Evolutionary conservation across 1,140 invertebrate genomes (phyloP).

Genomic region (Parasteatoda tepidariorum): DNA sequence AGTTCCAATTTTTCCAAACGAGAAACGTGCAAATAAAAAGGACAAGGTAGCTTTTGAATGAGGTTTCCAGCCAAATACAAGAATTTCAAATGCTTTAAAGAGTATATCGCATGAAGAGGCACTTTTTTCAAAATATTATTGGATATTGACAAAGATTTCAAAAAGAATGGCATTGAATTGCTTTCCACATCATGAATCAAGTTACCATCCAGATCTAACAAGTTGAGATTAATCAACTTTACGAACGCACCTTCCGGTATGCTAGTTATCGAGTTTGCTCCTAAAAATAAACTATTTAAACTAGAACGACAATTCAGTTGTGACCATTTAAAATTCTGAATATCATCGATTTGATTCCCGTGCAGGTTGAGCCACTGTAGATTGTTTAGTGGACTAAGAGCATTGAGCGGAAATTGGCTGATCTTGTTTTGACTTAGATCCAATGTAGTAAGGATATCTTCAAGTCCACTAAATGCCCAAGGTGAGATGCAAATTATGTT

Average conservation of each 20-base stretch:
- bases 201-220: constrained; percentile 62
- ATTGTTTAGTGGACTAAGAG: constrained; percentile 77
- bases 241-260: constrained; percentile 61
- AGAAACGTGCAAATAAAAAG: constrained; percentile 30
- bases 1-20: constrained; percentile 84
- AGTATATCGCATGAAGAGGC: constrained; percentile 75
- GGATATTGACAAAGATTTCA: constrained; percentile 85
- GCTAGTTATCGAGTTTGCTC: constrained; percentile 60
- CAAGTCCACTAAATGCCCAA: constrained; percentile 73
- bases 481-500: constrained; percentile 70
- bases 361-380: constrained; percentile 82
- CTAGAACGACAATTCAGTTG: constrained; percentile 1
- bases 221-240: constrained; percentile 48
- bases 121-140: constrained; percentile 79
- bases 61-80: constrained; percentile 83
- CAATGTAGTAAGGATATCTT: constrained; percentile 80
- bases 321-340: constrained; percentile 15
- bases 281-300: constrained; percentile 61
- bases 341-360: constrained; percentile 80
- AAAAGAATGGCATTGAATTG: constrained; percentile 61
- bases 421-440: constrained; percentile 86
- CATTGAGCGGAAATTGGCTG: constrained; percentile 74
- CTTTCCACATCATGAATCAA: constrained; percentile 62
- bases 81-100: constrained; percentile 72
- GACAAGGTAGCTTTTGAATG: constrained; percentile 54